Evolutionary conservation across 35 echinoderm and acorn worm genomes (phyloP), one percentile per base, ranked within the genome.

Genomic region (Strongylocentrotus purpuratus): DNA sequence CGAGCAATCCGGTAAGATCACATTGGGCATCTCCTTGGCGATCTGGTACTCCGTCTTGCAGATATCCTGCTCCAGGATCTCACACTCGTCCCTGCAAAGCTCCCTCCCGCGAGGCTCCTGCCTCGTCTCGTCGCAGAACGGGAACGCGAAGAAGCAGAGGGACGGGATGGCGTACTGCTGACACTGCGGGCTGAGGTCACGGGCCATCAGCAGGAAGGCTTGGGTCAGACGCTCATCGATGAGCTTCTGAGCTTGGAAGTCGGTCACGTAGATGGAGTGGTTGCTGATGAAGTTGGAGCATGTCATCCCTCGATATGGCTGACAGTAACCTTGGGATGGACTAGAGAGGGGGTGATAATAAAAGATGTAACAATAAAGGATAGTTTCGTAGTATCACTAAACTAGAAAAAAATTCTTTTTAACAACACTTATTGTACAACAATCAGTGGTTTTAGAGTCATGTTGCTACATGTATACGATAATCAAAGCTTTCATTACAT

Each of bases 61-160:
- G 22, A 98, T 97, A 58, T 96, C 96, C 94, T 97, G 46, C 94
- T 99, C 98, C 86, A 99, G 92, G 20, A 98, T 97, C 93, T 99
- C 98, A 55, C 98, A 99, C 85, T 99, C 98, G 52, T 98, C 98
- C 15, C 98, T 96, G 33, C 98, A 99, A 12, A 99, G 94, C 89
- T 97, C 92, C 5, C 97, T 95, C 2, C 97, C 95, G 33, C 94
- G 89, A 0, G 96, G 96, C 15, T 96, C 87, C 7, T 33, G 55
- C 0, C 85, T 33, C 10, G 71, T 90, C 46, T 96, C 90, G 18
- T 97, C 97, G 31, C 98, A 99, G 71, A 97, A 96, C 14, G 97
- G 98, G 87, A 99, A 99, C 9, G 98, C 97, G 46, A 97, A 99
- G 78, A 97, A 97, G 78, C 98, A 99, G n/a, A 99, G 97, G 11